phyloP scores from a whole-genome alignment of 2,888 invertebrate genomes.

The Molanna angustata region DNA sequence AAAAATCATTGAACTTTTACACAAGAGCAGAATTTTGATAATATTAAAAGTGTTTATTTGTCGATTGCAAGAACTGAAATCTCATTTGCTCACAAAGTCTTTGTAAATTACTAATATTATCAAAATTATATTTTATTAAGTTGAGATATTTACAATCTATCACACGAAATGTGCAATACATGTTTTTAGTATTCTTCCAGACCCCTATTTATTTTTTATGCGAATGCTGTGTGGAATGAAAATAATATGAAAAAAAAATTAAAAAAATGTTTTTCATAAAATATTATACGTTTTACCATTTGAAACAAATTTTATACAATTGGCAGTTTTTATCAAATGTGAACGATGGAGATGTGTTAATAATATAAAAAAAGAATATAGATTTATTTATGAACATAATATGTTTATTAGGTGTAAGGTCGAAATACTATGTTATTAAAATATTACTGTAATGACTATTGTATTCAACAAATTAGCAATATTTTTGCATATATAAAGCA shows the following conservation, averaged over 20 bases:
- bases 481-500: constrained; percentile 46
- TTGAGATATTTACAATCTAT: too few relatives aligned
- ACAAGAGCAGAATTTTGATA: too few relatives aligned
- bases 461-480: constrained; percentile 41
- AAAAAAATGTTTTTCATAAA: background rate
- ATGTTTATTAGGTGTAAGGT: constrained; percentile 23
- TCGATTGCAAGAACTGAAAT: constrained; percentile 16
- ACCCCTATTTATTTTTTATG: background rate
- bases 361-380: constrained; percentile 16
- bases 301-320: constrained; percentile 7
- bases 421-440: constrained; percentile 25
- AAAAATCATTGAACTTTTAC: too few relatives aligned
- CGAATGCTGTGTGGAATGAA: too few relatives aligned
- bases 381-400: constrained; percentile 26
- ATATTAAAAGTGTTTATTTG: constrained; percentile 9
- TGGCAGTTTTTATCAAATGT: constrained; percentile 15
- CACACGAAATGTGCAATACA: background rate
- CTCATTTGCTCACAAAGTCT: constrained; percentile 12
- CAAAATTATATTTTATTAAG: too few relatives aligned
- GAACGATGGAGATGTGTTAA: constrained; percentile 22
- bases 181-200: constrained; percentile 4
- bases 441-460: constrained; percentile 25
- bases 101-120: background rate
- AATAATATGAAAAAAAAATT: too few relatives aligned
- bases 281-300: background rate